These are phyloP conservation scores for Microctenopoma stevenorrisi DNA, from an alignment of 2,797 vertebrate genomes.

Conservation along the genomic window DNA sequence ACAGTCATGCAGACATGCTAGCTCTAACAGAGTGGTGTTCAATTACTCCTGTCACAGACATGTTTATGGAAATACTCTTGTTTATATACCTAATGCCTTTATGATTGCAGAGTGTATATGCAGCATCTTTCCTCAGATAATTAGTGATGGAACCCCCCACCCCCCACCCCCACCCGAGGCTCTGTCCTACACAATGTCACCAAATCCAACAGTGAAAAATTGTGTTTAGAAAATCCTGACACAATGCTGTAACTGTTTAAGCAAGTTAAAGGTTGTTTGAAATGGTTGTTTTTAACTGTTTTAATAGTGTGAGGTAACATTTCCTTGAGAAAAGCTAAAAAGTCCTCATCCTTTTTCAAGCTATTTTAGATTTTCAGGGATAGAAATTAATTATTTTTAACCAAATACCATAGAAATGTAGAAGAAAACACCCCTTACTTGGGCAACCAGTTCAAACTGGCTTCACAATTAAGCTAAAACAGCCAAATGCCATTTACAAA, in stretches of 20 bases:
- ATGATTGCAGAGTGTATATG: conserved; percentile 43
- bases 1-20: conserved; percentile 38
- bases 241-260: neutral
- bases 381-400: neutral
- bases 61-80: conserved; percentile 64
- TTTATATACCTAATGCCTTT: conserved; percentile 57
- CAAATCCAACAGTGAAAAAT: conserved; percentile 10
- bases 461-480: neutral
- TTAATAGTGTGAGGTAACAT: conserved; percentile 15
- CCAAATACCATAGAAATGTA: neutral
- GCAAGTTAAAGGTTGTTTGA: neutral
- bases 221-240: conserved; percentile 37
- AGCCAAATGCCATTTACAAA: neutral
- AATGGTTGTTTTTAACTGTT: neutral
- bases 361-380: neutral
- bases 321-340: conserved; percentile 14
- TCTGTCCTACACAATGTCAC: conserved; percentile 28
- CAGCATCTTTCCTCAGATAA: conserved; percentile 42
- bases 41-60: conserved; percentile 62
- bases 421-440: neutral
- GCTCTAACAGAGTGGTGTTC: conserved; percentile 34
- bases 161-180: conserved; percentile 17
- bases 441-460: neutral
- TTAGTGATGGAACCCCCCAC: conserved; percentile 16
- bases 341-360: neutral